phyloP scores from a whole-genome alignment of 2,888 invertebrate genomes.

The Phrixothrix hirtus region DNA sequence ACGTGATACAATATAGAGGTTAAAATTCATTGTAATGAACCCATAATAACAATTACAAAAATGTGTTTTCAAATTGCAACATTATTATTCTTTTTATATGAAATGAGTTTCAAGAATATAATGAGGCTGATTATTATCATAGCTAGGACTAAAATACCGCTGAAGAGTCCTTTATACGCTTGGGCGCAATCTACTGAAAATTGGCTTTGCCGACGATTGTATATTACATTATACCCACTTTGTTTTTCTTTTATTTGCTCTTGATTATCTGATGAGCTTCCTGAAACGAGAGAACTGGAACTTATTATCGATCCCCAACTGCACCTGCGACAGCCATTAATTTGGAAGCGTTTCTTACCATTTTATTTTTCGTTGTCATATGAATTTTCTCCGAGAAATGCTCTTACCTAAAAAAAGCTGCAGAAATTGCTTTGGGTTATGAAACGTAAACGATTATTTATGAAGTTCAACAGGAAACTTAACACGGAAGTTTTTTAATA shows the following conservation, averaged over 20 bases:
- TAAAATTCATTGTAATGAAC: no score
- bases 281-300: conserved; percentile 9
- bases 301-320: conserved; percentile 12
- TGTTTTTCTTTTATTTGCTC: conserved; percentile 37
- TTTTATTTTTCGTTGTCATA: conserved; percentile 12
- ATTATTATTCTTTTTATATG: conserved; percentile 59
- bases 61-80: no score
- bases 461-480: no score
- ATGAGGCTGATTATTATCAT: conserved; percentile 80
- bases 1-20: no score
- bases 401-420: no score
- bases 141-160: conserved; percentile 69
- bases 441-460: no score
- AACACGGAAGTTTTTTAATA: no score
- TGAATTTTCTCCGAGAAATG: conserved; percentile 11
- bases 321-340: conserved; percentile 20
- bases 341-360: conserved; percentile 11
- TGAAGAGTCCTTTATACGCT: conserved; percentile 77
- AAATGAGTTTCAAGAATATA: conserved; percentile 82
- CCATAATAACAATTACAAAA: no score
- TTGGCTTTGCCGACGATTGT: conserved; percentile 60
- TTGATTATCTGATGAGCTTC: conserved; percentile 22
- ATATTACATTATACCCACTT: conserved; percentile 42
- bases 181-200: conserved; percentile 84
- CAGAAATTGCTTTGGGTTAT: no score